Base-by-base conservation (phyloP, 2,797 vertebrate genomes). In the Enteromius treurensis region DNA sequence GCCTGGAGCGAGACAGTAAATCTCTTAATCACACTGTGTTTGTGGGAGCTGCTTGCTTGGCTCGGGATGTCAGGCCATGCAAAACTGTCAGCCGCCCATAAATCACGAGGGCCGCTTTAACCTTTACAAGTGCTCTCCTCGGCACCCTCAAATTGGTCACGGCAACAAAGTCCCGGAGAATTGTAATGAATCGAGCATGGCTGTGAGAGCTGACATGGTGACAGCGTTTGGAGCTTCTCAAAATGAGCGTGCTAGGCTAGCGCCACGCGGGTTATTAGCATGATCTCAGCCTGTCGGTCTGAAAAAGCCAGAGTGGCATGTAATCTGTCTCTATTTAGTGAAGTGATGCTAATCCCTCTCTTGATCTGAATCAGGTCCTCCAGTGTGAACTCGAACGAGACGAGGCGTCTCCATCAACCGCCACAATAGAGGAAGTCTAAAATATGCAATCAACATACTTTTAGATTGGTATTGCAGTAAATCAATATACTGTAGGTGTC, bases 21-120 rank as follows among this genome's bases (percentile, higher is more conserved):
- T 89, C 88, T 88, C 87, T 88, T 88, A 88, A 89, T 88, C 86
- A 81, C 62, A 17, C 81, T 76, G 68, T 89, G 88, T 88, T 89
- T 88, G 86, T 86, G 83, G 15, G 85, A 84, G 83, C 79, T 83
- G 86, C 77, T 76, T 82, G 84, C 81, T 85, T 83, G 83, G 88
- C 79, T 77, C 71, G 32, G 84, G 81, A 86, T 82, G 76, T 80
- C 85, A 87, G 77, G 81, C 83, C 85, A 78, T 62, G 85, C 85
- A 86, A 82, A 85, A 85, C 85, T 83, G 73, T 82, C 83, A 82
- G 55, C 71, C 74, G 68, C 77, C 84, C 85, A 85, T 88, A 86
- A 87, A 88, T 87, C 87, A 88, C 68, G 55, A 77, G 82, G 83
- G 80, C 75, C 81, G 75, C 62, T 87, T 87, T 89, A 88, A 89